Evolutionary conservation across 2,113 vertebrate genomes (phyloP).

Genomic region (Carassius carassius): DNA sequence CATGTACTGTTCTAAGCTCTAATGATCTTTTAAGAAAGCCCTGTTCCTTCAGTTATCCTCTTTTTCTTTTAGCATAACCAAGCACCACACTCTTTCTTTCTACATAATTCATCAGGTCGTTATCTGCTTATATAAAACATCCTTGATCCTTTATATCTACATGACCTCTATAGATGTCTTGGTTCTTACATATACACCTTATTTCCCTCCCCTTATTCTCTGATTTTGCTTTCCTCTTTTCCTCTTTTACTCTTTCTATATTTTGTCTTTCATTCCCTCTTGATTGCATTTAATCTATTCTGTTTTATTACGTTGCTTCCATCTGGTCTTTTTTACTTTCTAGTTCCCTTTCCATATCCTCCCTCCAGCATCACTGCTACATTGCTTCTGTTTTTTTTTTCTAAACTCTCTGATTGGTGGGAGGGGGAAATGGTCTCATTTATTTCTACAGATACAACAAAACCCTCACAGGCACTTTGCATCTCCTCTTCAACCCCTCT

Average conservation of each 20-base stretch:
- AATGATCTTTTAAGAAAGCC: neutral
- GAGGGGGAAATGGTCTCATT: neutral
- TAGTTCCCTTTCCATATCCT: slow-evolving; percentile 1
- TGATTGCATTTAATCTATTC: neutral
- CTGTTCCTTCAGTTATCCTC: neutral
- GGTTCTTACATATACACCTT: neutral
- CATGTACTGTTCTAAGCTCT: neutral
- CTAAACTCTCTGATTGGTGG: slow-evolving; percentile 36
- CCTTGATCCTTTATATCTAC: neutral
- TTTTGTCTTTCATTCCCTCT: neutral
- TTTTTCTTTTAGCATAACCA: neutral
- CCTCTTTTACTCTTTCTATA: neutral
- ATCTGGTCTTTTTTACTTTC: neutral
- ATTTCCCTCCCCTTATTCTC: neutral
- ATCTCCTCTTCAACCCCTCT: too few species aligned
- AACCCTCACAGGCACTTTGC: neutral
- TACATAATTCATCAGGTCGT: neutral
- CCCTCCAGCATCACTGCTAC: slow-evolving; percentile 32
- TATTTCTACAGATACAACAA: neutral
- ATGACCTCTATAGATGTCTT: neutral
- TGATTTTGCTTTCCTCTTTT: neutral
- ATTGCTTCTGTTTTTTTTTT: slow-evolving; percentile 13
- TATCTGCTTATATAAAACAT: neutral
- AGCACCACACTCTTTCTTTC: neutral
- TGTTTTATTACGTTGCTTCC: neutral